Evolutionary conservation across 2,888 invertebrate genomes (phyloP), one percentile per base, ranked within the genome.

Genomic region (Petrophora chlorosata): DNA sequence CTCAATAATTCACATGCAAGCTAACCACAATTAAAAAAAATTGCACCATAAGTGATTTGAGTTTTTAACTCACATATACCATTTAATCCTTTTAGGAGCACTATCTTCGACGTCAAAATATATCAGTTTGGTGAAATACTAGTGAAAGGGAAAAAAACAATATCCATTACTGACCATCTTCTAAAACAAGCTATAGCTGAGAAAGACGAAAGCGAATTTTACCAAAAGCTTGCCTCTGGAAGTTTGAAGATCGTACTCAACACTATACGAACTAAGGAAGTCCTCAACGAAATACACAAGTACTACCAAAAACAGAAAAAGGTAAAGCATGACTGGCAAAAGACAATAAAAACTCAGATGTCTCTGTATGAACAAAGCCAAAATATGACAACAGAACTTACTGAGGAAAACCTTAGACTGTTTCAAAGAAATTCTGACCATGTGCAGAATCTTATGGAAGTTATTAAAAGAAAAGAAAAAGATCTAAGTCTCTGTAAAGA

Each of bases 101-200:
- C 88, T 2, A 77, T 87, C 26, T 86, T 88, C 36, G 76, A 83
- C 33, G 70, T 76, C 35, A 84, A 79, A 48, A 63, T 77, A 5
- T 84, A 87, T 53, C 83, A 81, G 64, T 88, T 75, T 61, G 88
- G 88, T 0, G 82, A 86, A n/a, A 40, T 89, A 14, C 51, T 69
- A 0, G 49, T 81, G 2, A 63, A 68, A 41, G 63, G 58, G 12
- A 48, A 43, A 1, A 59, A 74, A 53, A 0, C 55, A 67, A 2
- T 63, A 64, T 9, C 36, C 82, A 2, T 67, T 70, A 3, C 58
- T 66, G 12, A 46, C 59, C 7, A 59, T 8, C 34, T 89, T 0
- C 29, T 64, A 0, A 59, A 78, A 5, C 59, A 76, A 0, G 59
- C 60, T 0, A 70, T 81, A 34, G 84, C 79, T 0, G 12, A 57